Conservation (phyloP, 2,797 vertebrate genomes). For the Sciurus carolinensis region DNA sequence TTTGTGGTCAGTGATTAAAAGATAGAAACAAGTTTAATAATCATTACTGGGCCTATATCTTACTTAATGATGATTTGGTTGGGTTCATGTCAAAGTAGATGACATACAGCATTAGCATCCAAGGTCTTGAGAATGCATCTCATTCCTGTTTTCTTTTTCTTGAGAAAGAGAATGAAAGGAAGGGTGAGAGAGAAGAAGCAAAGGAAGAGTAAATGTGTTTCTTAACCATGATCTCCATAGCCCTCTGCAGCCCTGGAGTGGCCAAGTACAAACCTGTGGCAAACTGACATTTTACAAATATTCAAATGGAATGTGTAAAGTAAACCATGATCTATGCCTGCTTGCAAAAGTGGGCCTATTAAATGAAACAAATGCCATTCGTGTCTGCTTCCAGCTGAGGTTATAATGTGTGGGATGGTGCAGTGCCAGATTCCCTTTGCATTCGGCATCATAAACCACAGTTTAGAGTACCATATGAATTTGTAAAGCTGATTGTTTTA, state of each 20-base stretch:
- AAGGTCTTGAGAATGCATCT: background rate
- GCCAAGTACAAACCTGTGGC: slow-evolving; percentile 41
- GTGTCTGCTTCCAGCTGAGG: slow-evolving; percentile 67
- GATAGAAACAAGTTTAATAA: slow-evolving; percentile 59
- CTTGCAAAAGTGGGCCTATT: slow-evolving; percentile 77
- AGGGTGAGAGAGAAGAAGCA: background rate
- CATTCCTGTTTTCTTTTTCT: background rate
- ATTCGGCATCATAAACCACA: slow-evolving; percentile 74
- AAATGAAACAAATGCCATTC: slow-evolving; percentile 62
- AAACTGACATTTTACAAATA: slow-evolving; percentile 37
- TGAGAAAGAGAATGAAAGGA: background rate
- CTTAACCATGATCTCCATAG: background rate
- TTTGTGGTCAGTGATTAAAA: slow-evolving; percentile 24
- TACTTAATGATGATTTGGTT: background rate
- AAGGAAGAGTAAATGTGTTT: background rate
- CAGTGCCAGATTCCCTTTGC: slow-evolving; percentile 69
- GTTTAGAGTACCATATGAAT: slow-evolving; percentile 83
- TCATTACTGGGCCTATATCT: slow-evolving; percentile 56
- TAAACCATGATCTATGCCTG: slow-evolving; percentile 60
- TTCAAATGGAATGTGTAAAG: slow-evolving; percentile 76
- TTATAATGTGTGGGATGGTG: background rate
- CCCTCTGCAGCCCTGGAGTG: background rate
- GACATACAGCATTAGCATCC: slow-evolving; percentile 24
- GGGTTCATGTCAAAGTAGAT: background rate
- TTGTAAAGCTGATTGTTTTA: slow-evolving; percentile 88